Conservation (phyloP, 2,888 invertebrate genomes). For the Cecidostiba fungosa region DNA sequence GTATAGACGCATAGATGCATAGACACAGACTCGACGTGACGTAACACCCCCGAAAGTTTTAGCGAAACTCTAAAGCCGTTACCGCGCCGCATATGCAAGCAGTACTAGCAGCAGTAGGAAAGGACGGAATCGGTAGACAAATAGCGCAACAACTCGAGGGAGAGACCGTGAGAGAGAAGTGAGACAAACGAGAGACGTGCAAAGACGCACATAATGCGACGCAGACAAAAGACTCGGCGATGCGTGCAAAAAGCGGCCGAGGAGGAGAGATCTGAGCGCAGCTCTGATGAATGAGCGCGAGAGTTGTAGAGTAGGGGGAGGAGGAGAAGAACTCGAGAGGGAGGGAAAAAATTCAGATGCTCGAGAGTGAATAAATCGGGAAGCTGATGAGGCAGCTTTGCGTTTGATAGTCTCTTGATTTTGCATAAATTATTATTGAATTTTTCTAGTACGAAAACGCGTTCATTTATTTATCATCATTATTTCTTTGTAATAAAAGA, state of each 20-base stretch:
- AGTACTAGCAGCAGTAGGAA: background rate
- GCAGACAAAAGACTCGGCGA: slow-evolving; percentile 46
- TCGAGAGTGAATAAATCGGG: background rate
- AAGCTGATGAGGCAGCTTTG: background rate
- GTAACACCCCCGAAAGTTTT: slow-evolving; percentile 51
- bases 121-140: slow-evolving; percentile 40
- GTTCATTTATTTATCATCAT: too few species aligned
- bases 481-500: background rate
- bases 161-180: slow-evolving; percentile 26
- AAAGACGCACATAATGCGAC: slow-evolving; percentile 51
- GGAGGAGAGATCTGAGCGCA: background rate
- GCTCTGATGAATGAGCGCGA: background rate
- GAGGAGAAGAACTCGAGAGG: background rate
- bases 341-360: background rate
- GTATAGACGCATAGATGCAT: background rate
- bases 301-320: too few species aligned
- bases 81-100: background rate
- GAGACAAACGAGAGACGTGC: slow-evolving; percentile 49
- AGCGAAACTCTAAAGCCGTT: slow-evolving; percentile 7
- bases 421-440: background rate
- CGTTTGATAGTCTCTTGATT: background rate
- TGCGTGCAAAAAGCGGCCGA: slow-evolving; percentile 42
- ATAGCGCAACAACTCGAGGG: slow-evolving; percentile 44
- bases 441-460: background rate
- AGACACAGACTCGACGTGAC: slow-evolving; percentile 33